Evolutionary conservation across 2,888 invertebrate species (phyloP), one percentile per base, ranked within the genome.

Genomic region (Crossocerus cetratus): DNA sequence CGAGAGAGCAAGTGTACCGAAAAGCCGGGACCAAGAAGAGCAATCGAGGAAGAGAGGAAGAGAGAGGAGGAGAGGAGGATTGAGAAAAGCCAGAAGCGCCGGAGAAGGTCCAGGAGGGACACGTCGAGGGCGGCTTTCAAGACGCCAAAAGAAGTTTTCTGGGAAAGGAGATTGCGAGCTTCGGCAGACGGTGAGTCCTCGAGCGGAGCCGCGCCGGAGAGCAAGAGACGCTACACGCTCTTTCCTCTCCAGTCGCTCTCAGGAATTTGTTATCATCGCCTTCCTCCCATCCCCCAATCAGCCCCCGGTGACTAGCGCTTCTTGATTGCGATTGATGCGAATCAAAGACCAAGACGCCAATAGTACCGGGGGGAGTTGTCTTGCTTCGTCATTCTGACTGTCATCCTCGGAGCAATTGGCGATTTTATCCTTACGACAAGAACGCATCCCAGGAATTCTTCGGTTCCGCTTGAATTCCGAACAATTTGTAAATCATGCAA

Each of bases 31-130:
- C 0, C 8, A 32, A 32, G 32, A 32, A 11, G 8, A 5, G 1
- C 8, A 32, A 1, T n/a, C 2, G 32, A 32, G 32, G 5, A 11
- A 2, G 16, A 0, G 49, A 49, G 14, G 14, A 1, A 2, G 3
- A 5, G 8, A 49, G 16, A 49, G 13, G 49, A 49, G 49, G 14
- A 43, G 62, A 32, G 69, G 73, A 32, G 57, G 62, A 76, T 70
- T 83, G 84, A 84, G 76, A 77, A 80, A 83, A 83, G 73, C 81
- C 84, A 84, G 84, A 84, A 74, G 71, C 83, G 67, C 32, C 5
- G 74, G 77, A 74, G 79, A 75, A 57, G 32, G 45, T 8, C 16
- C n/a, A 43, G 22, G 32, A 74, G 43, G 43, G 45, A 2, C 23
- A 43, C 43, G 62, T n/a, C 56, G 58, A 43, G 44, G 21, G 21